Percentiles rank a stretch among this genome's conserved stretches.
phyloP scores from a whole-genome alignment of 2,797 vertebrate species.

The Catamblyrhynchus diadema region DNA sequence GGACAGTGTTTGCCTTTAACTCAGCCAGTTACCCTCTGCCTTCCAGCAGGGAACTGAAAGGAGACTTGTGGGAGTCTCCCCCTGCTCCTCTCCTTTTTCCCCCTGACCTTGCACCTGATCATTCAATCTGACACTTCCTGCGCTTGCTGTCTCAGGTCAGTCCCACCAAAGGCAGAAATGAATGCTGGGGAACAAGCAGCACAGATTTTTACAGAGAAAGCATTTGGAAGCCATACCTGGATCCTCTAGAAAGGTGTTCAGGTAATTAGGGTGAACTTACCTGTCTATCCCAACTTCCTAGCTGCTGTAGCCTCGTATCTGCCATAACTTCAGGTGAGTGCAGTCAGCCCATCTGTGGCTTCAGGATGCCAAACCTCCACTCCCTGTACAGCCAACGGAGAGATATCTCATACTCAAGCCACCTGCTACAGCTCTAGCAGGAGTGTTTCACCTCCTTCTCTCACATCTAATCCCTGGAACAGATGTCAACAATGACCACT shows the following conservation, averaged over 20 bases:
- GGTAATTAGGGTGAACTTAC: neutral
- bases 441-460: neutral
- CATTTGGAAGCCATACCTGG: neutral
- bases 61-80: neutral
- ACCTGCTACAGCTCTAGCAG: neutral
- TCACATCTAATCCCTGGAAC: neutral
- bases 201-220: neutral
- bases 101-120: neutral
- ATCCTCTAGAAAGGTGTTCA: neutral
- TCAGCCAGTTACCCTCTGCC: neutral
- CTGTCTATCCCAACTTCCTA: neutral
- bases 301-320: neutral
- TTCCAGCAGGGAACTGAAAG: neutral
- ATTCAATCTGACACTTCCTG: neutral
- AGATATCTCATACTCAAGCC: neutral
- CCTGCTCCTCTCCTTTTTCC: neutral
- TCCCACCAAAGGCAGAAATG: neutral
- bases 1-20: neutral
- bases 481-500: neutral
- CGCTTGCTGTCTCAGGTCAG: neutral
- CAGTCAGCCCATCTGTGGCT: neutral
- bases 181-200: neutral
- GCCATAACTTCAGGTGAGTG: neutral
- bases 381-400: neutral
- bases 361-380: neutral